Base-by-base conservation (phyloP, 2,113 vertebrate species). In the Brachypteracias leptosomus region DNA sequence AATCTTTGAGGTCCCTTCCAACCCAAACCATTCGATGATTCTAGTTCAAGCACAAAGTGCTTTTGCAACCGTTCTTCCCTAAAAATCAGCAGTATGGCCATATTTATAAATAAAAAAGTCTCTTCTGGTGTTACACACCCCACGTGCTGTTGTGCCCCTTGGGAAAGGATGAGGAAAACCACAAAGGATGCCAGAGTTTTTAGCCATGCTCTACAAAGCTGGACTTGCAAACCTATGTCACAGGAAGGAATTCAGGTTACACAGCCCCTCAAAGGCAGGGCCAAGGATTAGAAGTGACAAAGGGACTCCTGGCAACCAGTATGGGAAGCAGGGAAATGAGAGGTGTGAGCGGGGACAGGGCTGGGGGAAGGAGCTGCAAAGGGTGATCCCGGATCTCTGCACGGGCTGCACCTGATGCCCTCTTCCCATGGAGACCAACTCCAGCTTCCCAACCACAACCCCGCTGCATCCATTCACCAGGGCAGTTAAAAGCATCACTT, bases 121-220 rank as follows among this genome's bases (percentile, higher is more conserved):
- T 5, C 29, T 26, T 7, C 16, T 5, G 10, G 51, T 20, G 7
- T 13, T 15, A 15, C 28, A 22, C 3, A 2, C 36, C 22, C 33
- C 36, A 6, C 61, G 3, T 0, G 19, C 17, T 8, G 31, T 13
- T 3, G 18, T 25, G 13, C 66, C 46, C 74, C 33, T 6, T 3
- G 55, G 49, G 33, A 58, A 44, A 52, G 20, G 68, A 33, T 3
- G 33, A 42, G 70, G 20, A 16, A 8, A 51, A 26, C 22, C 42
- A 11, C 4, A 6, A 4, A n/a, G 40, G 26, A 7, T 1, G 20
- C 42, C 16, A 5, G 7, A 58, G 63, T 9, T 3, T 62, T 42
- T 4, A 14, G 62, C 26, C 16, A 1, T 2, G 46, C 71, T 2
- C 42, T 2, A 4, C 19, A 14, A n/a, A 31, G 2, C n/a, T 29